These are phyloP conservation scores for Paramormyrops hopkinsi DNA, from an alignment of 2,797 vertebrate species.

Conservation along the genomic window DNA sequence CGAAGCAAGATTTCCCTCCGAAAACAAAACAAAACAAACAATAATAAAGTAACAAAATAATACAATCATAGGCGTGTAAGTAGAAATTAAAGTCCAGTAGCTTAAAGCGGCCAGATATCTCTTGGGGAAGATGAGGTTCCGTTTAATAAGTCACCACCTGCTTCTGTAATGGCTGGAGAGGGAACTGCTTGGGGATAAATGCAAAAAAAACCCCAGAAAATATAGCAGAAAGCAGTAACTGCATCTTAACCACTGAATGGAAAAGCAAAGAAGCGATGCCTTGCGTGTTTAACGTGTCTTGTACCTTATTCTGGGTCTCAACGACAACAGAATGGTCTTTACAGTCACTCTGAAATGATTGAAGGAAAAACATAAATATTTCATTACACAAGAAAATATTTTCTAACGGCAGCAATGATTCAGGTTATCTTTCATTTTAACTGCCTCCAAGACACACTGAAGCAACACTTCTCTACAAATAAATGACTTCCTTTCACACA, in stretches of 20 bases:
- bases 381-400: constrained; percentile 22
- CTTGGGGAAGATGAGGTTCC: constrained; percentile 22
- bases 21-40: background rate
- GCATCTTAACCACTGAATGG: constrained; percentile 17
- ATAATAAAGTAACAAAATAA: background rate
- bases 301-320: constrained; percentile 72
- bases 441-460: background rate
- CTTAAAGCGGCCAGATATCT: constrained; percentile 4
- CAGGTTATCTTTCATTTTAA: background rate
- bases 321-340: constrained; percentile 74
- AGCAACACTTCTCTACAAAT: background rate
- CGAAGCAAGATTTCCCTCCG: background rate
- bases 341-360: constrained; percentile 69
- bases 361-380: constrained; percentile 50
- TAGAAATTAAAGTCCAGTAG: constrained; percentile 17
- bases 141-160: constrained; percentile 23
- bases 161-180: constrained; percentile 25
- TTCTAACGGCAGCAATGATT: background rate
- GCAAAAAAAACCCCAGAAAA: constrained; percentile 28
- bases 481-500: background rate
- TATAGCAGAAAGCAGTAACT: constrained; percentile 26
- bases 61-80: background rate
- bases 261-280: constrained; percentile 12
- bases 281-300: background rate
- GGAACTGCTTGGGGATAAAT: constrained; percentile 22